Percentiles rank a stretch among this genome's conserved stretches.
These are phyloP conservation scores for Neoniphon sammara DNA, from an alignment of 2,797 vertebrate genomes.

Conservation along the genomic window DNA sequence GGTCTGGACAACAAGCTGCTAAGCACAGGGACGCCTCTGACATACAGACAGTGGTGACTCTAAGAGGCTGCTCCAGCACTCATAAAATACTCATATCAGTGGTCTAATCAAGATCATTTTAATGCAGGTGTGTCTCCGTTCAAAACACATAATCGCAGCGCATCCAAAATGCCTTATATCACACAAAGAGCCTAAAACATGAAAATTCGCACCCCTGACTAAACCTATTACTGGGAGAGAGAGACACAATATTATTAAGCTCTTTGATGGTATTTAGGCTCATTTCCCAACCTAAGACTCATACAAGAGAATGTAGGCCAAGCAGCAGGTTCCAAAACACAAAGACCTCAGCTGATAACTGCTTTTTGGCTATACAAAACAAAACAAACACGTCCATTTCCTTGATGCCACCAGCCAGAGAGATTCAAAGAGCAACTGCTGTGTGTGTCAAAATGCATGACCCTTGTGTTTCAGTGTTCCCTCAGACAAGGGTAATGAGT, in stretches of 20 bases:
- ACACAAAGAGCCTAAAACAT: not conserved
- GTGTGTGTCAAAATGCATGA: slow-evolving; percentile 6
- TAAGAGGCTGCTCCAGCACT: not conserved
- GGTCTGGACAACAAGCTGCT: slow-evolving; percentile 32
- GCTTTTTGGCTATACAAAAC: not conserved
- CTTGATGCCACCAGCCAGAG: not conserved
- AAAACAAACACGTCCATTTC: not conserved
- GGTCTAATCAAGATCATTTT: not conserved
- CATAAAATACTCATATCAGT: not conserved
- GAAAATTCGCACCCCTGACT: not conserved
- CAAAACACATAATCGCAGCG: not conserved
- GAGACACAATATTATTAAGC: not conserved
- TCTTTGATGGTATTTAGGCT: not conserved
- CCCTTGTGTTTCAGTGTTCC: slow-evolving; percentile 6
- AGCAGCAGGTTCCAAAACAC: not conserved
- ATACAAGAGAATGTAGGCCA: not conserved
- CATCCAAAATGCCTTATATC: not conserved
- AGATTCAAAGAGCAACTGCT: slow-evolving; percentile 11
- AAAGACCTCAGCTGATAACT: not conserved
- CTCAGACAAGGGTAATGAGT: slow-evolving; percentile 12
- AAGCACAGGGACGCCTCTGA: slow-evolving; percentile 13
- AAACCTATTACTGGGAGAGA: not conserved
- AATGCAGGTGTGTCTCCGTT: not conserved
- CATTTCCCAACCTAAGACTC: not conserved
- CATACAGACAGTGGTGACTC: slow-evolving; percentile 19